Evolutionary conservation across 1,140 invertebrate species (phyloP).

Genomic region (Arion vulgaris): DNA sequence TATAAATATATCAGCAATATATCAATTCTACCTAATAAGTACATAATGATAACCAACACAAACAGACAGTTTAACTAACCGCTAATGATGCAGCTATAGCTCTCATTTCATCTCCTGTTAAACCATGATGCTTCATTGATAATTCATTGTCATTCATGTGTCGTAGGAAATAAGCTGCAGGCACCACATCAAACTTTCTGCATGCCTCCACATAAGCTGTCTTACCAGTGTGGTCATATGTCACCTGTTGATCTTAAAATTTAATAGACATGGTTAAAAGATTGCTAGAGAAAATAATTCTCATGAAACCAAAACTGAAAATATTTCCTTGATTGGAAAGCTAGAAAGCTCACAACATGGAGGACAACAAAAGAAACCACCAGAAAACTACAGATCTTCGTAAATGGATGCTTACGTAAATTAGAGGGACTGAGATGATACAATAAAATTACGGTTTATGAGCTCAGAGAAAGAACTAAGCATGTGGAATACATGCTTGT

Average conservation of each 20-base stretch:
- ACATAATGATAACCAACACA: neutral
- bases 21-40: neutral
- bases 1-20: too few species aligned
- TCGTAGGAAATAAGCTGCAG: constrained; percentile 70
- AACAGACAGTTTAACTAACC: constrained; percentile 54
- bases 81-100: constrained; percentile 68
- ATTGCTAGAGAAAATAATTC: neutral
- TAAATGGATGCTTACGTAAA: too few species aligned
- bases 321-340: too few species aligned
- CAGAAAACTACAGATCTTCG: too few species aligned
- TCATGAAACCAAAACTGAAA: too few species aligned
- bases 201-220: constrained; percentile 69
- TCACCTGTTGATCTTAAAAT: constrained; percentile 51
- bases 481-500: too few species aligned
- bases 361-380: too few species aligned
- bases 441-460: too few species aligned
- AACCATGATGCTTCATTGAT: constrained; percentile 70
- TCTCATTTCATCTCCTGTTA: constrained; percentile 67
- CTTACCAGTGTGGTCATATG: constrained; percentile 68
- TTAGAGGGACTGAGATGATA: too few species aligned
- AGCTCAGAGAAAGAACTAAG: too few species aligned
- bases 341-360: too few species aligned
- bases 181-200: constrained; percentile 67
- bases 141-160: constrained; percentile 69
- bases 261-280: neutral